Evolutionary conservation across 2,888 invertebrate species (phyloP).

Genomic region (Drosophila mercatorum): DNA sequence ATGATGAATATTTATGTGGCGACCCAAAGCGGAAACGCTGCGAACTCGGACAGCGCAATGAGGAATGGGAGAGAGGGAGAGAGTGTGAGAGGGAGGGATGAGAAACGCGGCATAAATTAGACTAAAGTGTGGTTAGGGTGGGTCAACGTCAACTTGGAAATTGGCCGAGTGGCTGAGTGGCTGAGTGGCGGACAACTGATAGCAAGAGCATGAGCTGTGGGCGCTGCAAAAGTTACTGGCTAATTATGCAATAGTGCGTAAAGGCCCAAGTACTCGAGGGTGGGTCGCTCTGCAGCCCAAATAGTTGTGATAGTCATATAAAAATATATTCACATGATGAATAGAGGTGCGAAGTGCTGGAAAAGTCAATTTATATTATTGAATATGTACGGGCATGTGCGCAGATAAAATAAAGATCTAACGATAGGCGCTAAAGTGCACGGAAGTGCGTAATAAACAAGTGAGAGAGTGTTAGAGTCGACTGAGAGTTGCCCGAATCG

Average conservation of each 20-base stretch:
- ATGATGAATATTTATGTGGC: constrained; percentile 81
- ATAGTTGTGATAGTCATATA: constrained; percentile 1
- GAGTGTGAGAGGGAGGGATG: constrained; percentile 9
- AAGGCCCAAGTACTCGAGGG: constrained; percentile 47
- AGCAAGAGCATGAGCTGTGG: constrained; percentile 44
- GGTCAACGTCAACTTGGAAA: constrained; percentile 49
- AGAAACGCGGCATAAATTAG: constrained; percentile 76
- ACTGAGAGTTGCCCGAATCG: neutral
- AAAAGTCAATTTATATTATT: constrained; percentile 46
- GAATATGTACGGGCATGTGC: constrained; percentile 21
- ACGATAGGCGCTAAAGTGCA: constrained; percentile 19
- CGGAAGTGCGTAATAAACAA: constrained; percentile 1
- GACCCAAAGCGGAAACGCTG: constrained; percentile 66
- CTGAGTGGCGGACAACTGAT: constrained; percentile 60
- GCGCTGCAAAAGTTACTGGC: constrained; percentile 47
- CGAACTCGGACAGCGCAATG: constrained; percentile 36
- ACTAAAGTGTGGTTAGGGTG: constrained; percentile 72
- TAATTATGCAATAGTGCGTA: constrained; percentile 73
- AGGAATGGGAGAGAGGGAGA: neutral
- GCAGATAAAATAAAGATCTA: constrained; percentile 25
- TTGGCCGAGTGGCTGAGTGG: constrained; percentile 46
- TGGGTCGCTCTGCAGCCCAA: constrained; percentile 1
- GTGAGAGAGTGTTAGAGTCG: neutral
- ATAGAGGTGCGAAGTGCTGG: constrained; percentile 34
- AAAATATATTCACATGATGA: neutral